Evolutionary conservation across 2,113 vertebrate genomes (phyloP).

Genomic region (Prunella himalayana): DNA sequence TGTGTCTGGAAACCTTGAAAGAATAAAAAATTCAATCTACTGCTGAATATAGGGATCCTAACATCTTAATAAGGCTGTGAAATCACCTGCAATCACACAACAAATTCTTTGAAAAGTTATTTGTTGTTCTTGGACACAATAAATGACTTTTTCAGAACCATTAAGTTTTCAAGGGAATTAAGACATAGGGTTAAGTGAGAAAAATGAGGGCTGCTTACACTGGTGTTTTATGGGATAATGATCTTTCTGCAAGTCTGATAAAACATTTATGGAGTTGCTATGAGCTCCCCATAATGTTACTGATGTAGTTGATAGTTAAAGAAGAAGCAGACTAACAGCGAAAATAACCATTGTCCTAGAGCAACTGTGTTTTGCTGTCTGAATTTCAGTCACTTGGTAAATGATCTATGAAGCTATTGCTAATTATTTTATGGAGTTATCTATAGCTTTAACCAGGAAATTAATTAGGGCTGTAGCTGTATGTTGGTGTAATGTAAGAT

Average conservation of each 20-base stretch:
- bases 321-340: background rate
- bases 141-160: background rate
- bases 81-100: background rate
- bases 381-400: background rate
- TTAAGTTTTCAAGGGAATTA: background rate
- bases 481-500: background rate
- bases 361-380: background rate
- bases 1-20: background rate
- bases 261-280: background rate
- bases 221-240: background rate
- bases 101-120: background rate
- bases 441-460: background rate
- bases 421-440: background rate
- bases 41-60: background rate
- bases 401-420: background rate
- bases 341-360: background rate
- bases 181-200: background rate
- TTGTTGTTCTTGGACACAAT: background rate
- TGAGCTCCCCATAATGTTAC: background rate
- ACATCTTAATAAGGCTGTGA: background rate
- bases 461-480: background rate
- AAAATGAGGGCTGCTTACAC: background rate
- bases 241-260: background rate
- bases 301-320: background rate
- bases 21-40: background rate